Conservation (phyloP, 2,797 vertebrate genomes). For the Coilia nasus region DNA sequence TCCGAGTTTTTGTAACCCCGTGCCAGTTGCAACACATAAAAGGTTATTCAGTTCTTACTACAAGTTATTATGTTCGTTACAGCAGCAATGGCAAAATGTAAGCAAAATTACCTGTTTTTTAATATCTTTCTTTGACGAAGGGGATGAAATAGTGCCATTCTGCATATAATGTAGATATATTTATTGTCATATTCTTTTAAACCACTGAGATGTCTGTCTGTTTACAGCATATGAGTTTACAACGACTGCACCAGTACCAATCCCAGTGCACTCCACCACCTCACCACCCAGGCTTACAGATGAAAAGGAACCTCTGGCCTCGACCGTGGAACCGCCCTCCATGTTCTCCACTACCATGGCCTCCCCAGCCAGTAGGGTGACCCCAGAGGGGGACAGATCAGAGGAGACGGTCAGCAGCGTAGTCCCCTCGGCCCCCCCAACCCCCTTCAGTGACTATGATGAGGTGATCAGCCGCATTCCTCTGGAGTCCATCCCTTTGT, state of each 20-base stretch:
- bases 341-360: conserved; percentile 53
- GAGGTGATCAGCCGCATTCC: not conserved
- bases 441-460: conserved; percentile 9
- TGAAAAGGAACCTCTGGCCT: not conserved
- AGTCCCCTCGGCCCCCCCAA: not conserved
- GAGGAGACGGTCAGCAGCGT: not conserved
- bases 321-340: conserved; percentile 42
- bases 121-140: too few relatives aligned
- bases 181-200: not conserved
- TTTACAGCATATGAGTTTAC: conserved; percentile 57
- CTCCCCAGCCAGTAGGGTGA: not conserved
- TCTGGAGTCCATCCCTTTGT: not conserved
- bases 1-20: not conserved
- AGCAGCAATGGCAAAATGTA: too few relatives aligned
- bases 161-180: not conserved
- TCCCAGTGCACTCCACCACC: not conserved
- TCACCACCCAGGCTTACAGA: not conserved
- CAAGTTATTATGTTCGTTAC: too few relatives aligned
- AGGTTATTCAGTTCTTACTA: not conserved
- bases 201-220: conserved; percentile 6
- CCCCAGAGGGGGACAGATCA: not conserved
- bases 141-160: not conserved
- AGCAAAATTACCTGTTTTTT: too few relatives aligned
- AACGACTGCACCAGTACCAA: not conserved
- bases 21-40: not conserved